Evolutionary conservation across 2,113 vertebrate genomes (phyloP).

Genomic region (Oryctolagus cuniculus): mOryCun1.1 NC_091449.1:58397001-58397500

Average conservation of each 20-base stretch:
- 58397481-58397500: neutral
- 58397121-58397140: neutral
- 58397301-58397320: constrained; percentile 38
- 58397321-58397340: neutral
- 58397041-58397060: too few species aligned
- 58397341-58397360: constrained; percentile 57
- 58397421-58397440: constrained; percentile 45
- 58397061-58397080: too few species aligned
- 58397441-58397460: neutral
- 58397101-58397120: neutral
- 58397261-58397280: neutral
- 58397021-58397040: too few species aligned
- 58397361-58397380: neutral
- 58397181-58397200: neutral
- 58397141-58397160: neutral
- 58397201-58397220: neutral
- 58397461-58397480: neutral
- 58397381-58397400: neutral
- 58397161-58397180: neutral
- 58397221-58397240: neutral
- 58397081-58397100: neutral
- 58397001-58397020: too few species aligned
- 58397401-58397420: constrained; percentile 24
- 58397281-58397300: neutral
- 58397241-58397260: neutral